phyloP scores from a whole-genome alignment of 1,140 invertebrate species.

The Drosophila pachea region DNA sequence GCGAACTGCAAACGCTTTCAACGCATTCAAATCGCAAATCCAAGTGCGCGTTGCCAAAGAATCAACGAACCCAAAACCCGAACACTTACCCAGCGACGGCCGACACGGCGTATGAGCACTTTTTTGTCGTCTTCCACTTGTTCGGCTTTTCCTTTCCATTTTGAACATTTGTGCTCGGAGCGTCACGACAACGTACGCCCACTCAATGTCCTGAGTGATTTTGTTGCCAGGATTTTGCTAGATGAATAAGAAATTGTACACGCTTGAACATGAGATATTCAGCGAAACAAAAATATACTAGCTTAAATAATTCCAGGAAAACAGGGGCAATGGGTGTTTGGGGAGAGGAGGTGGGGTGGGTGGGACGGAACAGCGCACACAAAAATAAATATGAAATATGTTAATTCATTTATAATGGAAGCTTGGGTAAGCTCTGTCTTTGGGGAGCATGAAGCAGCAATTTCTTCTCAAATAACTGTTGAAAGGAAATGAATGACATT shows the following conservation, averaged over 20 bases:
- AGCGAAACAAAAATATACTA: background rate
- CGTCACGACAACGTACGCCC: slow-evolving; percentile 10
- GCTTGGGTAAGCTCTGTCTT: no score
- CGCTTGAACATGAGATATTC: background rate
- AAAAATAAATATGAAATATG: no score
- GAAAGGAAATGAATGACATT: no score
- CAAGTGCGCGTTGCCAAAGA: slow-evolving; percentile 54
- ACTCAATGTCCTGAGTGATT: slow-evolving; percentile 21
- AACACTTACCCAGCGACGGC: slow-evolving; percentile 4
- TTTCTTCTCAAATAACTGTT: no score
- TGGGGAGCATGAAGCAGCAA: no score
- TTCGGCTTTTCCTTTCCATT: no score
- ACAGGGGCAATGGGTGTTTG: no score
- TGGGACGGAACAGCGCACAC: no score
- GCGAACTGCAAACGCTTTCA: slow-evolving; percentile 57
- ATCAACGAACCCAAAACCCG: slow-evolving; percentile 34
- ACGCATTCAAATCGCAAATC: slow-evolving; percentile 39
- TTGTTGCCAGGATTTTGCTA: background rate
- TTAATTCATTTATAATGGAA: no score
- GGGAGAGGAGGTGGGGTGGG: no score
- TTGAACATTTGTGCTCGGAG: slow-evolving; percentile 8
- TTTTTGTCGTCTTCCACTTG: background rate
- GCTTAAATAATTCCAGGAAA: background rate
- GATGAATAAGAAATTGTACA: background rate
- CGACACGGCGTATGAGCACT: slow-evolving; percentile 34